Percentiles rank a stretch among this genome's conserved stretches.
These are phyloP conservation scores for Amphiprion percula DNA, from an alignment of 2,113 vertebrate species.

Conservation along the genomic window DNA sequence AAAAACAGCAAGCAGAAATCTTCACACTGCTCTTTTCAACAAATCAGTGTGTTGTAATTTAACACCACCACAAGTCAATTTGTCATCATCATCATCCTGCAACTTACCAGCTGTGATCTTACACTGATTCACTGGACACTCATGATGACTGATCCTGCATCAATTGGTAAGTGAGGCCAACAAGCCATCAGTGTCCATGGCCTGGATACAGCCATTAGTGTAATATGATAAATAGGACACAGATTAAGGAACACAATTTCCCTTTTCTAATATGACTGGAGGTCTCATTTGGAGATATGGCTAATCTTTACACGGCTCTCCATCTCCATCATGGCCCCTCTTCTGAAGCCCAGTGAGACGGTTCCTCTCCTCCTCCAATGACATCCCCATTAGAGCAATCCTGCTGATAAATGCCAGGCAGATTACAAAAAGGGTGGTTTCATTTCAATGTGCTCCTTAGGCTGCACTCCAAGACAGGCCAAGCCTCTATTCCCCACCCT, in stretches of 20 bases:
- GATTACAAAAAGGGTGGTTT: constrained; percentile 79
- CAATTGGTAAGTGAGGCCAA: constrained; percentile 57
- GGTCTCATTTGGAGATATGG: constrained; percentile 79
- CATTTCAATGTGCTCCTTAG: constrained; percentile 73
- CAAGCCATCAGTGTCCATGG: constrained; percentile 41
- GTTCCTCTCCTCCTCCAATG: constrained; percentile 64
- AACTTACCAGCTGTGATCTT: constrained; percentile 48
- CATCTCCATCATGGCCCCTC: constrained; percentile 76
- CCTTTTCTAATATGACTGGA: constrained; percentile 70
- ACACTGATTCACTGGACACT: constrained; percentile 47
- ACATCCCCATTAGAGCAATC: constrained; percentile 83
- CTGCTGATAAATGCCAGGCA: constrained; percentile 83
- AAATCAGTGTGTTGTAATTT: constrained; percentile 23
- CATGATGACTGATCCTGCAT: constrained; percentile 53
- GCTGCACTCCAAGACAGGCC: constrained; percentile 70
- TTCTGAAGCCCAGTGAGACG: constrained; percentile 69
- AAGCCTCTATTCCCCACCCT: constrained; percentile 63
- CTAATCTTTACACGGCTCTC: constrained; percentile 79
- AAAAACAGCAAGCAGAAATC: background rate
- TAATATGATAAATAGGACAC: constrained; percentile 75
- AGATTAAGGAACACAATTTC: constrained; percentile 78
- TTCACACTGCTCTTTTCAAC: constrained; percentile 1
- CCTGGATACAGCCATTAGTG: constrained; percentile 63
- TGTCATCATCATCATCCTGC: constrained; percentile 40
- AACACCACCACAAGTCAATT: constrained; percentile 51